Percentiles rank a stretch among this genome's conserved stretches.
Conservation (phyloP, 2,113 vertebrate species). For the Psilopogon haemacephalus region DNA sequence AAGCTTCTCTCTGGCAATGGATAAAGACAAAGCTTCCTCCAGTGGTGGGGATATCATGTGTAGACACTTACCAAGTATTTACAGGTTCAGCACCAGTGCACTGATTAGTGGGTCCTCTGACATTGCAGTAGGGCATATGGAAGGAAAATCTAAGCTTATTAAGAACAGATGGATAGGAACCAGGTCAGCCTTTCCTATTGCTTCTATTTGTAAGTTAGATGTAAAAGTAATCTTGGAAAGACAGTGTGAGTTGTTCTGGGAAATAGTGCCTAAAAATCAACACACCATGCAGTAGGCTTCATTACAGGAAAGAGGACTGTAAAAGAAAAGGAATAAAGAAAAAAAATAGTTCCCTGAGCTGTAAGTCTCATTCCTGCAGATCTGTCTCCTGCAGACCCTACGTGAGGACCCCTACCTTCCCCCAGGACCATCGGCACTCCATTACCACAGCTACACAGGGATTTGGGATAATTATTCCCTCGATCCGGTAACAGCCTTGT, state of each 20-base stretch:
- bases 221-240: neutral
- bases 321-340: neutral
- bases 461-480: neutral
- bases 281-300: neutral
- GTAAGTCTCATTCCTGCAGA: neutral
- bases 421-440: neutral
- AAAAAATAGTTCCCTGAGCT: neutral
- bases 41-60: neutral
- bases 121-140: neutral
- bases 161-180: slow-evolving; percentile 36
- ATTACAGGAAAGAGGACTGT: neutral
- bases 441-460: neutral
- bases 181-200: neutral
- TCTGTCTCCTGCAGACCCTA: neutral
- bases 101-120: neutral
- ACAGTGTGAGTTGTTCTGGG: neutral
- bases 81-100: neutral
- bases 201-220: neutral
- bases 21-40: neutral
- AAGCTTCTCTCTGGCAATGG: neutral
- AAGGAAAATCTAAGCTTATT: slow-evolving; percentile 28
- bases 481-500: neutral
- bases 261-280: neutral
- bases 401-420: neutral
- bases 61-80: neutral